Evolutionary conservation across 2,797 vertebrate species (phyloP), one percentile per base, ranked within the genome.

Genomic region (Triplophysa yarkandensis): DNA sequence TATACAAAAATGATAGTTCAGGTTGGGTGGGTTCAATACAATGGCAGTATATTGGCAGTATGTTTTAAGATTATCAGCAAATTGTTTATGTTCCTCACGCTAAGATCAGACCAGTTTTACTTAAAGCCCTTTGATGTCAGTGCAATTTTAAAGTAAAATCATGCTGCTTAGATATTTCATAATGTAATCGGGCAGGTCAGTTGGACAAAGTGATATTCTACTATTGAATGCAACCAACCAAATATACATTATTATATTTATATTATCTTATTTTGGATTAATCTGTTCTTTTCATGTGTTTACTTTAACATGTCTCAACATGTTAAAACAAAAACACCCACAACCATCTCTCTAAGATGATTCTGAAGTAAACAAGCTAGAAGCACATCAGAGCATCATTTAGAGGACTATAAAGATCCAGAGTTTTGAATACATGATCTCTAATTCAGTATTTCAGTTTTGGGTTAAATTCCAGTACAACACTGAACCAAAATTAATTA

Each of bases 331-430:
- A n/a, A n/a, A n/a, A n/a, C n/a, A n/a, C n/a, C n/a, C n/a, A n/a
- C 67, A 54, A 23, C 60, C 41, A 64, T 61, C 80, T 82, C 74
- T 62, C 75, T 80, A 55, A 76, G 70, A 5, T 9, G 72, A 81
- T 78, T 80, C 83, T 77, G 25, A 78, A 81, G 84, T 85, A 86
- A 77, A 86, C 86, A 84, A 91, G 84, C 87, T 84, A 91, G 84
- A 88, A 71, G 27, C 57, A 74, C 77, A 85, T 77, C 73, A 62
- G 28, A 66, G 66, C 84, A 88, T 90, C 85, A 86, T 50, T 30
- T 58, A 69, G 64, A 55, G 19, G 88, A 87, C 89, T 91, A 89
- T 87, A 87, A 89, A 90, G 88, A 83, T 77, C 75, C 61, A 50
- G 6, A 77, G 73, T 77, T 80, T 83, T 81, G 76, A 85, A 77